Conservation (phyloP, 2,888 invertebrate species). For the Trachelus troglodyta region DNA sequence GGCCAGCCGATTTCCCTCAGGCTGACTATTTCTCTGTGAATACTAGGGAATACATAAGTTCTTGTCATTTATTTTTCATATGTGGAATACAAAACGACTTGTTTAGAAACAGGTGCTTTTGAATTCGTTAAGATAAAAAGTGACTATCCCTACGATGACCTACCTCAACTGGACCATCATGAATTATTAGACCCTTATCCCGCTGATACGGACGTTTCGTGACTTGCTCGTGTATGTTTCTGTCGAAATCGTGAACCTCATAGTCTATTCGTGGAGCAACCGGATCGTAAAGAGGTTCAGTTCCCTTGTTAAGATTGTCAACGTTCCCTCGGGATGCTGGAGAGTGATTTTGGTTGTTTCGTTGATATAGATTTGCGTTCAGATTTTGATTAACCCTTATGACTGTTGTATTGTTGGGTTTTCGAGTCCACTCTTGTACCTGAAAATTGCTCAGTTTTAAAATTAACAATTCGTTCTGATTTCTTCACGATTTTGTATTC, state of each 20-base stretch:
- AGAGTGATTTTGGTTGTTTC: neutral
- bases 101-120: too few relatives aligned
- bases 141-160: too few relatives aligned
- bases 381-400: constrained; percentile 61
- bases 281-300: constrained; percentile 62
- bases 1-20: constrained; percentile 43
- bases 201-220: neutral
- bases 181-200: neutral
- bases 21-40: constrained; percentile 50
- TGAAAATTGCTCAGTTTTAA: constrained; percentile 25
- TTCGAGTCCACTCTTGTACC: constrained; percentile 59
- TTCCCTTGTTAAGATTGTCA: constrained; percentile 13
- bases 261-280: constrained; percentile 59
- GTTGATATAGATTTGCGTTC: constrained; percentile 37
- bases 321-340: neutral
- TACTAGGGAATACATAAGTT: neutral
- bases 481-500: constrained; percentile 7
- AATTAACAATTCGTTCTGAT: neutral
- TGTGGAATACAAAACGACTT: too few relatives aligned
- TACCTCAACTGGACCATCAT: neutral
- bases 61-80: too few relatives aligned
- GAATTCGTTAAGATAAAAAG: too few relatives aligned
- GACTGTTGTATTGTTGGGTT: constrained; percentile 62
- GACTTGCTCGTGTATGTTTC: constrained; percentile 35
- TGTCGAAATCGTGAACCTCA: constrained; percentile 63